phyloP scores from a whole-genome alignment of 2,113 vertebrate species.

The Isurus oxyrinchus region DNA sequence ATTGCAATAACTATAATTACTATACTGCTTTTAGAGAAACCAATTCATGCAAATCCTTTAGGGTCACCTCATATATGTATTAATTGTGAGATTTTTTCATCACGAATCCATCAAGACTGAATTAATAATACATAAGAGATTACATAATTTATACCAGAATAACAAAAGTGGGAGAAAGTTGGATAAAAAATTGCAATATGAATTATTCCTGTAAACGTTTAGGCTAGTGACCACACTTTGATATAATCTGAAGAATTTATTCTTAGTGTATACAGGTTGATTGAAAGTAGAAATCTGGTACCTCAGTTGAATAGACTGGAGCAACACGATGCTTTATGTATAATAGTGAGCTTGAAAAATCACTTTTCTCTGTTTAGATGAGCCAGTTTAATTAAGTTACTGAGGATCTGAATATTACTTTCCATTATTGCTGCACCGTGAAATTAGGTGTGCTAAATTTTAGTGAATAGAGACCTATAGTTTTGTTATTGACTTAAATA shows the following conservation, averaged over 20 bases:
- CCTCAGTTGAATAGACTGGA: neutral
- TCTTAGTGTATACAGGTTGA: neutral
- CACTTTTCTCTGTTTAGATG: neutral
- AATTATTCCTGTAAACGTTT: neutral
- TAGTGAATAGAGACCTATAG: neutral
- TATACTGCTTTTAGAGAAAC: neutral
- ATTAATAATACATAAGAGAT: neutral
- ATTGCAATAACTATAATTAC: neutral
- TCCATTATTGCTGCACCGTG: neutral
- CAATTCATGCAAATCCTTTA: neutral
- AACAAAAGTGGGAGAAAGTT: neutral
- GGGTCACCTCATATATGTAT: neutral
- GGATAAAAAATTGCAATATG: neutral
- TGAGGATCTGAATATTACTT: neutral
- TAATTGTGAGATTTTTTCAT: constrained; percentile 6
- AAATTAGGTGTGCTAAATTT: neutral
- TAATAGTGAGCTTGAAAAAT: neutral
- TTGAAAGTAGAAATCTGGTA: neutral
- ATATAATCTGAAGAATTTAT: neutral
- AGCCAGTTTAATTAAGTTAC: neutral
- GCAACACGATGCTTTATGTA: neutral
- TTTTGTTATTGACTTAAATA: neutral
- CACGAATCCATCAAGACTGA: neutral
- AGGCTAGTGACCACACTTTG: neutral
- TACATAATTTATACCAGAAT: neutral